Conservation (phyloP, 2,797 vertebrate species). For the Danio choprae region DNA sequence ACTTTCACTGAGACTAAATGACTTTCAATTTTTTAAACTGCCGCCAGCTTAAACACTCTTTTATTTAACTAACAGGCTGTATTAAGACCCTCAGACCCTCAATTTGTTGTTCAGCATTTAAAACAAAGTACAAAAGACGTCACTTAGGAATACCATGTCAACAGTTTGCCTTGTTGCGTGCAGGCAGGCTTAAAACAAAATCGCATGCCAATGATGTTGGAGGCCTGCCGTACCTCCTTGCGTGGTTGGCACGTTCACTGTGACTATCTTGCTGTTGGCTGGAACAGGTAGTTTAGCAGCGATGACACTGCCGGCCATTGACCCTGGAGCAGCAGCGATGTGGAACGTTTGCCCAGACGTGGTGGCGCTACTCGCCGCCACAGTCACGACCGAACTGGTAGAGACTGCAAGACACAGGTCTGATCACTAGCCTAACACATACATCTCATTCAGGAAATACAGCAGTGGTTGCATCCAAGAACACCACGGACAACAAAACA, state of each 20-base stretch:
- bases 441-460: slow-evolving; percentile 58
- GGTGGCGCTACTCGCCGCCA: slow-evolving; percentile 85
- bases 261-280: slow-evolving; percentile 97
- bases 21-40: background rate
- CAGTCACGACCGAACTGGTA: slow-evolving; percentile 85
- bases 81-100: background rate
- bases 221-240: slow-evolving; percentile 90
- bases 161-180: slow-evolving; percentile 30
- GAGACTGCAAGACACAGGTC: slow-evolving; percentile 84
- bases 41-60: slow-evolving; percentile 15
- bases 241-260: slow-evolving; percentile 90
- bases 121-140: background rate
- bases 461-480: slow-evolving; percentile 63
- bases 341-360: slow-evolving; percentile 91
- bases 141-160: background rate
- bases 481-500: slow-evolving; percentile 16
- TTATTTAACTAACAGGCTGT: background rate
- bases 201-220: slow-evolving; percentile 60
- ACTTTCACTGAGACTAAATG: background rate
- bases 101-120: background rate
- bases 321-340: slow-evolving; percentile 89
- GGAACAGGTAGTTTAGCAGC: slow-evolving; percentile 90
- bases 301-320: slow-evolving; percentile 92
- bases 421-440: slow-evolving; percentile 64
- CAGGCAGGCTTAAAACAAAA: slow-evolving; percentile 45